A percentile compares a stretch with the other conserved stretches of the same genome.
phyloP scores from a whole-genome alignment of 2,888 invertebrate genomes.

The Coronaproctus castanopsis region DNA sequence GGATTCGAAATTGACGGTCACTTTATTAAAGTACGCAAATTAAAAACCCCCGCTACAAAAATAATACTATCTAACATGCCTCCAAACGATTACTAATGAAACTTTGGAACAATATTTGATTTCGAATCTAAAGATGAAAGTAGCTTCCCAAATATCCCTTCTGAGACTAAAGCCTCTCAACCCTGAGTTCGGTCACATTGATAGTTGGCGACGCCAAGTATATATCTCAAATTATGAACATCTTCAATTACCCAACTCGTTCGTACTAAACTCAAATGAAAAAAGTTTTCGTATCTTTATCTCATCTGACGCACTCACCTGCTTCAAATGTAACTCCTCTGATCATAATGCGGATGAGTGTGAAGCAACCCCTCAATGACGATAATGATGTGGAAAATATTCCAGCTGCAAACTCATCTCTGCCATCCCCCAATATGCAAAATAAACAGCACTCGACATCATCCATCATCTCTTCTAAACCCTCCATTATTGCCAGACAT shows the following conservation, averaged over 20 bases:
- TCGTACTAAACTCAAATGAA: not conserved
- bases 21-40: not conserved
- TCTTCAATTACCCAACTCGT: not conserved
- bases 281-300: not conserved
- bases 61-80: not conserved
- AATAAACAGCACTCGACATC: too few relatives aligned
- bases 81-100: not conserved
- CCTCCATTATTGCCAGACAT: too few relatives aligned
- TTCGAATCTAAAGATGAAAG: not conserved
- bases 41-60: not conserved
- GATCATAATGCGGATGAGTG: too few relatives aligned
- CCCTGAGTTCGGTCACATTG: not conserved
- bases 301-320: too few relatives aligned
- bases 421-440: too few relatives aligned
- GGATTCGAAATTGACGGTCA: not conserved
- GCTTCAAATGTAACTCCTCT: too few relatives aligned
- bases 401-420: too few relatives aligned
- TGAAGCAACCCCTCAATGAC: too few relatives aligned
- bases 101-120: not conserved
- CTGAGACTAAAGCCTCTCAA: not conserved
- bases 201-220: not conserved
- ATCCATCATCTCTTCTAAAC: too few relatives aligned
- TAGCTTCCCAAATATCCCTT: not conserved
- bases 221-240: not conserved
- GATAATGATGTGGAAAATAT: too few relatives aligned